phyloP scores from a whole-genome alignment of 2,797 vertebrate species.

The Agapornis canus region DNA sequence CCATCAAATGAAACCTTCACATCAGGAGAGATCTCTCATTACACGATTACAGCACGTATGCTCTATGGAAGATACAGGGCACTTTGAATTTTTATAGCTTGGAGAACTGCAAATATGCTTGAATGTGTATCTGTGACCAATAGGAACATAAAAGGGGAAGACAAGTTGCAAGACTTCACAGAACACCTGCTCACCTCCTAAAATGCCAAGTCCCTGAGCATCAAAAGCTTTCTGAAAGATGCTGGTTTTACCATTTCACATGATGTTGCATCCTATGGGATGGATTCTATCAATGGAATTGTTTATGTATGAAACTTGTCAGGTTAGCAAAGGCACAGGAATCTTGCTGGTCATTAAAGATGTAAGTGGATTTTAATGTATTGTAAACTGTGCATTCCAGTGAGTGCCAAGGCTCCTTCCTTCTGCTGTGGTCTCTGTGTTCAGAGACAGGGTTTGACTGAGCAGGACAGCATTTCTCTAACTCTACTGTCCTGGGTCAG shows the following conservation, averaged over 20 bases:
- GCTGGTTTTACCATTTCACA: not conserved
- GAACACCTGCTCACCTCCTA: not conserved
- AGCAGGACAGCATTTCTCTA: not conserved
- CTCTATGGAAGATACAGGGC: not conserved
- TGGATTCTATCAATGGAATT: not conserved
- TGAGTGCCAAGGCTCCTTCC: not conserved
- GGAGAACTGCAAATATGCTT: not conserved
- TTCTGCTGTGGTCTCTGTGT: not conserved
- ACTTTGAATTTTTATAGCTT: constrained; percentile 10
- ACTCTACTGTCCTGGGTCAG: not conserved
- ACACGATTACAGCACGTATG: not conserved
- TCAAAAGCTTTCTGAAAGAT: not conserved
- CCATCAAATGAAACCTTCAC: not conserved
- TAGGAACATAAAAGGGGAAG: constrained; percentile 19
- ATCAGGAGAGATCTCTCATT: not conserved
- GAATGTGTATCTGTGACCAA: constrained; percentile 38
- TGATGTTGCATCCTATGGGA: not conserved
- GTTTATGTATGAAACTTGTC: not conserved
- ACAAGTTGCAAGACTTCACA: not conserved
- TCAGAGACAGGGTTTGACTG: not conserved
- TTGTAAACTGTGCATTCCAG: not conserved
- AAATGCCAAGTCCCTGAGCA: not conserved
- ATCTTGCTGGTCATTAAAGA: not conserved
- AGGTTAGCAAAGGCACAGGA: not conserved
- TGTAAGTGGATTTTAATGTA: not conserved